Conservation (phyloP, 2,113 vertebrate species). For the Podarcis raffonei region DNA sequence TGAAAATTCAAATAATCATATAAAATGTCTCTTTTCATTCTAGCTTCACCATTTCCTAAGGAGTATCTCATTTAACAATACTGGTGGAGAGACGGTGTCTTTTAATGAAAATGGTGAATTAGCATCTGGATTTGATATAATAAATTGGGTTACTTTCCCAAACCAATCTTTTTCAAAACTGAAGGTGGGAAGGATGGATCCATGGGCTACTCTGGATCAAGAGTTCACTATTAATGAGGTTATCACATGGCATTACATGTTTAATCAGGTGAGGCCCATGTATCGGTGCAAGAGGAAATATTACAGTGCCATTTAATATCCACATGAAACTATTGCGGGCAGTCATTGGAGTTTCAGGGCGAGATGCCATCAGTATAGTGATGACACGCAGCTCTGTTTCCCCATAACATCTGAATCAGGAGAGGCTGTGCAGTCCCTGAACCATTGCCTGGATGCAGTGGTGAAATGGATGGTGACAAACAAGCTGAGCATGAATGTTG, state of each 20-base stretch:
- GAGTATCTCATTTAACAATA: slow-evolving; percentile 1
- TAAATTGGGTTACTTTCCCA: slow-evolving; percentile 24
- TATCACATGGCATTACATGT: not conserved
- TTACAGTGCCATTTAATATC: too few species aligned
- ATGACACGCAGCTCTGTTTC: too few species aligned
- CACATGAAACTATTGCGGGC: too few species aligned
- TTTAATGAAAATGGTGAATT: slow-evolving; percentile 33
- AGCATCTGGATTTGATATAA: slow-evolving; percentile 1
- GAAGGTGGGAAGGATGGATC: not conserved
- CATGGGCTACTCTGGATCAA: not conserved
- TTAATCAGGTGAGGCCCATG: not conserved
- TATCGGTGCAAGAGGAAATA: too few species aligned
- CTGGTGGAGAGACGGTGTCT: not conserved
- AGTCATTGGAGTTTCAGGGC: too few species aligned
- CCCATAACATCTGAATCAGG: too few species aligned
- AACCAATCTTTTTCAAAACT: slow-evolving; percentile 4
- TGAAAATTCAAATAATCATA: not conserved
- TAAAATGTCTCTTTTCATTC: not conserved
- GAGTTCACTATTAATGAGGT: not conserved
- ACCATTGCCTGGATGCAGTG: too few species aligned
- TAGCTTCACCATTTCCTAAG: slow-evolving; percentile 15
- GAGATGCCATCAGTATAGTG: too few species aligned
- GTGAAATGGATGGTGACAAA: too few species aligned
- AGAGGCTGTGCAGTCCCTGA: too few species aligned
- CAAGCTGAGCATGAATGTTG: too few species aligned